Conservation (phyloP, 2,797 vertebrate species). For the Corythornis leucogaster region DNA sequence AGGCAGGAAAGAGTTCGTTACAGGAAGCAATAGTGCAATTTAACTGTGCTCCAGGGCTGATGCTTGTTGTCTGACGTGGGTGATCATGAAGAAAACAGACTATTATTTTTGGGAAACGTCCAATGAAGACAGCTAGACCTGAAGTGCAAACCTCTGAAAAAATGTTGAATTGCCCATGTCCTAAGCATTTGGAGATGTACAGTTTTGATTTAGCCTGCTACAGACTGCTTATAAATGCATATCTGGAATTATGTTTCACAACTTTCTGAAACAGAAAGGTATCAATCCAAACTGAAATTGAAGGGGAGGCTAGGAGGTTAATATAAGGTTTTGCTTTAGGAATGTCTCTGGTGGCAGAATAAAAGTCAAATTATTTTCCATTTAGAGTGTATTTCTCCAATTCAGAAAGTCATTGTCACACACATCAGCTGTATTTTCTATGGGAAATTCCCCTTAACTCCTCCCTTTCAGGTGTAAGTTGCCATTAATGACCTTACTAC, state of each 20-base stretch:
- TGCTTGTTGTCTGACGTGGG: not conserved
- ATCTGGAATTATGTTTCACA: conserved; percentile 16
- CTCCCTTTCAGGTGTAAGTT: conserved; percentile 5
- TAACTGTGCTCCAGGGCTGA: conserved; percentile 11
- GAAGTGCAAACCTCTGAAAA: not conserved
- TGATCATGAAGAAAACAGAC: not conserved
- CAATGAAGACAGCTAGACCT: not conserved
- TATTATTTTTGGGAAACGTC: not conserved
- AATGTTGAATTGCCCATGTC: not conserved
- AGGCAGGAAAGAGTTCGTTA: not conserved
- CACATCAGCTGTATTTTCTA: conserved; percentile 7
- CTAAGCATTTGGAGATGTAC: not conserved
- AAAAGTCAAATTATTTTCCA: conserved; percentile 45
- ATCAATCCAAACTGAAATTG: conserved; percentile 55
- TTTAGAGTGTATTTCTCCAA: conserved; percentile 37
- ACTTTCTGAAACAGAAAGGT: conserved; percentile 21
- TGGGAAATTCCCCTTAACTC: conserved; percentile 53
- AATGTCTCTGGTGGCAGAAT: conserved; percentile 12
- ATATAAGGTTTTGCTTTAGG: conserved; percentile 18
- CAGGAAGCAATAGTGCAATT: conserved; percentile 11
- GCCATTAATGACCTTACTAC: conserved; percentile 23
- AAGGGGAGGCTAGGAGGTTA: conserved; percentile 41
- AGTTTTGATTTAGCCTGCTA: not conserved
- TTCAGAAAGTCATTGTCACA: conserved; percentile 12
- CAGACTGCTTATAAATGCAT: conserved; percentile 18